A percentile compares a stretch with the other conserved stretches of the same genome.
phyloP scores from a whole-genome alignment of 2,113 vertebrate genomes.

The Cottus gobio region DNA sequence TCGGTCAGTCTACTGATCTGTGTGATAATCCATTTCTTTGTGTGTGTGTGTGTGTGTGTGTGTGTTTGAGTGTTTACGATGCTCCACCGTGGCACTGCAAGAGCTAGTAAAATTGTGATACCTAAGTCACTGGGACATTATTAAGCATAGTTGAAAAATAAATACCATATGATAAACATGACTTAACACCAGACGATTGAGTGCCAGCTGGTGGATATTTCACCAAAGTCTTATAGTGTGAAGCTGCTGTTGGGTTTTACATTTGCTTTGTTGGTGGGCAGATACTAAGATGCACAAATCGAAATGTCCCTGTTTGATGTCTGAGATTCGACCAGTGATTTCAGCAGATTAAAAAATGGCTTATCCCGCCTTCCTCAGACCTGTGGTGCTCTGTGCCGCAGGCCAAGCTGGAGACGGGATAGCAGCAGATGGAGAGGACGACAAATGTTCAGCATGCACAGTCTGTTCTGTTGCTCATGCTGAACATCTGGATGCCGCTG shows the following conservation, averaged over 20 bases:
- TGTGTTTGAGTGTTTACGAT: slow-evolving; percentile 5
- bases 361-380: slow-evolving; percentile 16
- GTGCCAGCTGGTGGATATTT: slow-evolving; percentile 3
- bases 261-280: background rate
- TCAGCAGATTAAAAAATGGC: slow-evolving; percentile 43
- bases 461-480: slow-evolving; percentile 19
- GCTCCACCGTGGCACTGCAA: slow-evolving; percentile 21
- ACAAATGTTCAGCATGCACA: slow-evolving; percentile 31
- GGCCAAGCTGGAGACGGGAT: slow-evolving; percentile 5
- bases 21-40: slow-evolving; percentile 60
- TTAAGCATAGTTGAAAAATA: slow-evolving; percentile 34
- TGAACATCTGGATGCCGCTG: slow-evolving; percentile 53
- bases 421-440: slow-evolving; percentile 9
- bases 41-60: slow-evolving; percentile 18
- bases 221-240: background rate
- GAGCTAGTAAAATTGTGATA: background rate
- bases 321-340: slow-evolving; percentile 37
- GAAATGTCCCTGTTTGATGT: slow-evolving; percentile 18
- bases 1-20: slow-evolving; percentile 58
- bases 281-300: background rate
- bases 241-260: background rate
- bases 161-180: background rate
- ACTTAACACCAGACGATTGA: background rate
- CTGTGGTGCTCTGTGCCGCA: slow-evolving; percentile 3
- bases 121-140: slow-evolving; percentile 9